A percentile compares a stretch with the other conserved stretches of the same genome.
These are phyloP conservation scores for Chesias legatella DNA, from an alignment of 2,888 invertebrate species.

Conservation along the genomic window DNA sequence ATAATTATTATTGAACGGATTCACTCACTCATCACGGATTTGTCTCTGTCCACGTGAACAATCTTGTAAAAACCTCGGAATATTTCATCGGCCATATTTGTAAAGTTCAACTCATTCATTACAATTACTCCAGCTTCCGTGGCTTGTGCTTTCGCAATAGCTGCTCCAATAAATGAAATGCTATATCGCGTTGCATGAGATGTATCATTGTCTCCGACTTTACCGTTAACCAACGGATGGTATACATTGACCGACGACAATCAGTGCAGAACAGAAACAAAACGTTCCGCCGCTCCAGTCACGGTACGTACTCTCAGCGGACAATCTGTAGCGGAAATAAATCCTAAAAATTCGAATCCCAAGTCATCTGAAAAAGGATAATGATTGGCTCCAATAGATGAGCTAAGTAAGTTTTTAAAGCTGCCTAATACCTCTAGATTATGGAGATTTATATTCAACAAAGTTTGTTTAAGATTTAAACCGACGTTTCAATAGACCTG, in stretches of 20 bases:
- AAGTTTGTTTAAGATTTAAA: too few relatives aligned
- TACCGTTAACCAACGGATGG: constrained; percentile 50
- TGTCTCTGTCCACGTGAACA: constrained; percentile 9
- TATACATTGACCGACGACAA: constrained; percentile 45
- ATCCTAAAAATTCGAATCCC: too few relatives aligned
- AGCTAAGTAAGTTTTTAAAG: too few relatives aligned
- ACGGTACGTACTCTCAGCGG: constrained; percentile 11
- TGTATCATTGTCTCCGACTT: constrained; percentile 49
- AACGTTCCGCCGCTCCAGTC: constrained; percentile 36
- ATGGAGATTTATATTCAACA: too few relatives aligned
- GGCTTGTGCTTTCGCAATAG: constrained; percentile 1
- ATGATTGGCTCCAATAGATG: too few relatives aligned
- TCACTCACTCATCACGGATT: not conserved
- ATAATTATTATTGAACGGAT: constrained; percentile 10
- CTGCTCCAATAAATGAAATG: constrained; percentile 15
- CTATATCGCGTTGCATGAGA: constrained; percentile 41
- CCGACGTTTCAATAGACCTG: too few relatives aligned
- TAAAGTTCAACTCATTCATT: constrained; percentile 3
- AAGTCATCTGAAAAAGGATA: too few relatives aligned
- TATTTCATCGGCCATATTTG: constrained; percentile 17
- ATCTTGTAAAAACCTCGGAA: constrained; percentile 19
- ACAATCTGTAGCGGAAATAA: constrained; percentile 7
- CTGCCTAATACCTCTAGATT: too few relatives aligned
- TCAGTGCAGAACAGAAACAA: constrained; percentile 66
- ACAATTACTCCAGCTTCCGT: not conserved